Evolutionary conservation across 2,888 invertebrate species (phyloP), one percentile per base, ranked within the genome.

Genomic region (Taphrorychus bicolor): DNA sequence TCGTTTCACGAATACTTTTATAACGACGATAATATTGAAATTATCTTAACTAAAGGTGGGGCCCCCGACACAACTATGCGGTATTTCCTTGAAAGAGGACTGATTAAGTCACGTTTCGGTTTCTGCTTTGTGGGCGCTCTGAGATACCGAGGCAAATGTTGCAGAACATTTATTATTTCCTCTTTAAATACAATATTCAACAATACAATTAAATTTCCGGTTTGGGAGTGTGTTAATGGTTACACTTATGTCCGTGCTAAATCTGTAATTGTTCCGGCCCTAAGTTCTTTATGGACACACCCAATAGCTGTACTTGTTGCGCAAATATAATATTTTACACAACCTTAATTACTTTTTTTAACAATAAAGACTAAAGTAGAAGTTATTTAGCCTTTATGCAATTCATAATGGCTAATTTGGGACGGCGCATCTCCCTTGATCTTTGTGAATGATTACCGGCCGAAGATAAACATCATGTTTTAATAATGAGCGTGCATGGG

Each of bases 71-170:
- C 53, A 66, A 60, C 53, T 59, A 65, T 53, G 65, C 32, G 67
- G 57, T 23, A 63, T 68, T 68, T 68, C 68, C 59, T 68, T 63
- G 68, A 68, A 68, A 68, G 63, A 63, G 17, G 48, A 22, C 18
- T 53, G 63, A 51, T 49, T 59, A 59, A 68, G 66, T 67, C 61
- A 67, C 66, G 66, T 61, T 67, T 53, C 7, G 53, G 51, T 51
- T 51, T 17, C 18, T 51, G 32, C 19, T 40, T 57, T 57, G 45
- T 45, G 14, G 45, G 45, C 14, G 3, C 45, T 16, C 32, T 32
- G n/a, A 32, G 22, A 32, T 32, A 7, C n/a, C 14, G 17, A 16
- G 5, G 16, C 45, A 45, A 45, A 45, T 45, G 45, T 45, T 45
- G 14, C 45, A 17, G 45, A 17, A 45, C 32, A 45, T 2, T 45